Percentiles rank a stretch among this genome's conserved stretches.
These are phyloP conservation scores for Microcebus ravelobensis DNA, from an alignment of 2,113 vertebrate species.

Conservation along the genomic window DNA sequence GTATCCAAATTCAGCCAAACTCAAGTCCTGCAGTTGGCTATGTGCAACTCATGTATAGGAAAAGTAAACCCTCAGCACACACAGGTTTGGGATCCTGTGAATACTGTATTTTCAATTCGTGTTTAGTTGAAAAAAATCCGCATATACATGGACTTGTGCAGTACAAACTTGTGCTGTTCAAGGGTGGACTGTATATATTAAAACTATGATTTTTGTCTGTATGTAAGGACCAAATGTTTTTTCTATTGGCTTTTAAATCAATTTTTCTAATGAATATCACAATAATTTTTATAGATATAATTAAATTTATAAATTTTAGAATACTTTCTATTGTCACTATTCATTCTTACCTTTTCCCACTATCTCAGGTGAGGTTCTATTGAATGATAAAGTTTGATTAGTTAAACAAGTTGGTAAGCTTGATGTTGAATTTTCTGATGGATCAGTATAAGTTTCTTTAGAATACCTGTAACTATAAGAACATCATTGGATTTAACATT, in stretches of 20 bases:
- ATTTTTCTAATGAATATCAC: neutral
- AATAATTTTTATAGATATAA: neutral
- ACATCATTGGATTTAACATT: neutral
- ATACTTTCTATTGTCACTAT: neutral
- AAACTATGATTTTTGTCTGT: neutral
- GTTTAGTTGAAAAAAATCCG: neutral
- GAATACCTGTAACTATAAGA: slow-evolving; percentile 86
- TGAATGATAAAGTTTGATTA: slow-evolving; percentile 22
- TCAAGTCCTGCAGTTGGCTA: neutral
- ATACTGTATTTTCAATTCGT: neutral
- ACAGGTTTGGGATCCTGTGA: neutral
- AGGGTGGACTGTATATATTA: neutral
- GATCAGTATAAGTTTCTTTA: neutral
- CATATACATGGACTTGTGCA: rapidly evolving
- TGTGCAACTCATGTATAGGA: neutral
- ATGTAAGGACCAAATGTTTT: neutral
- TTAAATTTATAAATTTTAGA: neutral
- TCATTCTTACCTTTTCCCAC: slow-evolving; percentile 74
- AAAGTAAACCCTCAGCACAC: neutral
- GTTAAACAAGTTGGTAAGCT: slow-evolving; percentile 71
- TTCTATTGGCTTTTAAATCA: neutral
- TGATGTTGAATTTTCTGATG: slow-evolving; percentile 67
- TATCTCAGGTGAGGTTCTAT: slow-evolving; percentile 13
- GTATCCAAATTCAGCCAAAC: neutral
- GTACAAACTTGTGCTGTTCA: neutral